Evolutionary conservation across 2,113 vertebrate species (phyloP).

Genomic region (Bufo bufo): DNA sequence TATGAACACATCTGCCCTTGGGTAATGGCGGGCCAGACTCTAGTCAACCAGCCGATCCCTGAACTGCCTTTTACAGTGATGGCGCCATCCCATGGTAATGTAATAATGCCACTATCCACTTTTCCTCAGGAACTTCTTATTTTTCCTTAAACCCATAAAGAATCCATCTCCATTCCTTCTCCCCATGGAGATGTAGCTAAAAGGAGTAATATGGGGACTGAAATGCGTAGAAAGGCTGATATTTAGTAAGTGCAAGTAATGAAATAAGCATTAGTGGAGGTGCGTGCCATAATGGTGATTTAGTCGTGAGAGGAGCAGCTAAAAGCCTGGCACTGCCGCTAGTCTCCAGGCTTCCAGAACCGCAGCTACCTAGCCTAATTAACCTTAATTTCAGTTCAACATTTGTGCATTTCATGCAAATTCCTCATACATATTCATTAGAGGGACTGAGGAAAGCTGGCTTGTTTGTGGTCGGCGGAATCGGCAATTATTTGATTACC

Average conservation of each 20-base stretch:
- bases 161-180: background rate
- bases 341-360: background rate
- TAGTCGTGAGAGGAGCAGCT: background rate
- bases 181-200: background rate
- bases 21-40: background rate
- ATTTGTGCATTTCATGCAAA: constrained; percentile 40
- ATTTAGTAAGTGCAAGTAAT: constrained; percentile 27
- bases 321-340: background rate
- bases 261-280: constrained; percentile 29
- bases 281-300: background rate
- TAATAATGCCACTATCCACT: background rate
- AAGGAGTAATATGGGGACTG: background rate
- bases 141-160: background rate
- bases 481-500: constrained; percentile 56
- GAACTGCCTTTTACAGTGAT: too few relatives aligned
- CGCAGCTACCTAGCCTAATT: constrained; percentile 44
- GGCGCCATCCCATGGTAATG: background rate
- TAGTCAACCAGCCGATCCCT: too few relatives aligned
- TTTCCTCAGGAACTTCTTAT: background rate
- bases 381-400: constrained; percentile 43
- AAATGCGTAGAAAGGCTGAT: background rate
- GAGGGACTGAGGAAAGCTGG: constrained; percentile 2
- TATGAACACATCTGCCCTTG: too few relatives aligned
- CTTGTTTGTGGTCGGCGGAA: constrained; percentile 37
- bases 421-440: constrained; percentile 51